Conservation (phyloP, 2,888 invertebrate species). For the Oeneis ivallda region DNA sequence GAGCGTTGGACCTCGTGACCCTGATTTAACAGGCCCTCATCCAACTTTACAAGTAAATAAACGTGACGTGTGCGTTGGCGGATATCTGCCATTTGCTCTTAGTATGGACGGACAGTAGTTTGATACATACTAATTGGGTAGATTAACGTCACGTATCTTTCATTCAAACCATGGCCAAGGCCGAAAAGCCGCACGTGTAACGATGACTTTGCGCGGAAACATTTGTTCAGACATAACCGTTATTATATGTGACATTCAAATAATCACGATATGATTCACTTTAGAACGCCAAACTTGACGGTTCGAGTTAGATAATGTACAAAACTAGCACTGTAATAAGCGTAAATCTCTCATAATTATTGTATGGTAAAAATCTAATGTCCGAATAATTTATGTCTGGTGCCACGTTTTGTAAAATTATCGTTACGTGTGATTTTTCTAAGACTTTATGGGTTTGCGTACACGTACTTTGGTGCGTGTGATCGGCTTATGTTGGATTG, state of each 20-base stretch:
- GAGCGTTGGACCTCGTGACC: too few relatives aligned
- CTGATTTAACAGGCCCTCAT: neutral
- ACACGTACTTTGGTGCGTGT: conserved; percentile 15
- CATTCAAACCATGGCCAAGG: too few relatives aligned
- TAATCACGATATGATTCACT: neutral
- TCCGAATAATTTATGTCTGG: too few relatives aligned
- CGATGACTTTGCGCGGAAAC: neutral
- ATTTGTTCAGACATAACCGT: neutral
- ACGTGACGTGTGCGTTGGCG: neutral
- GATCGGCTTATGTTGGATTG: conserved; percentile 15
- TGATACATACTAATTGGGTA: too few relatives aligned
- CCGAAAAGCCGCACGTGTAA: neutral
- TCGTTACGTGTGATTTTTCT: conserved; percentile 2
- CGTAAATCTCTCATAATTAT: too few relatives aligned
- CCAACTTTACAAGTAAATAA: neutral
- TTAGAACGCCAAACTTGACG: too few relatives aligned
- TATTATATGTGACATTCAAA: neutral
- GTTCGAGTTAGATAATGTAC: too few relatives aligned
- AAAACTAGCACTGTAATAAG: too few relatives aligned
- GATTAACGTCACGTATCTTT: too few relatives aligned
- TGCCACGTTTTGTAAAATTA: neutral
- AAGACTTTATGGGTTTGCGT: conserved; percentile 14
- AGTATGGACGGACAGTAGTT: neutral
- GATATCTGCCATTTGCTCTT: neutral
- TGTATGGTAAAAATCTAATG: too few relatives aligned